A percentile compares a stretch with the other conserved stretches of the same genome.
Conservation (phyloP, 2,888 invertebrate genomes). For the Sphaeridia pumilis region DNA sequence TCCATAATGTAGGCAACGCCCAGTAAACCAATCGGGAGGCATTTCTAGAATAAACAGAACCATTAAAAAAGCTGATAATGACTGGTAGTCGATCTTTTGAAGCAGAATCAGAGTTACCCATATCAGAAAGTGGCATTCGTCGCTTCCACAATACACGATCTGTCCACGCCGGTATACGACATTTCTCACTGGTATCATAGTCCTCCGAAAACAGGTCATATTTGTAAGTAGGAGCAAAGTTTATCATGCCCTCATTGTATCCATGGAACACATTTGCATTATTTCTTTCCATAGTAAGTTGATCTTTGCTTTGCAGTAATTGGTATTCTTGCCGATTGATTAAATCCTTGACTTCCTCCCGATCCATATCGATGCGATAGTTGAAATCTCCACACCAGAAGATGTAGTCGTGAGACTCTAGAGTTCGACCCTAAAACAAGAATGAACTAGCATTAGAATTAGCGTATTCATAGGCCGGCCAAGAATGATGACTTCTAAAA, state of each 20-base stretch:
- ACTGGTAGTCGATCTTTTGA: background rate
- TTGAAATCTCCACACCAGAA: constrained; percentile 99
- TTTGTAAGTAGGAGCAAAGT: constrained; percentile 94
- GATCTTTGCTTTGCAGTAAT: constrained; percentile 72
- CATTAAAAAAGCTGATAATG: background rate
- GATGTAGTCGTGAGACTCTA: constrained; percentile 93
- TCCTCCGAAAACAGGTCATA: constrained; percentile 98
- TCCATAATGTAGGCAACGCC: constrained; percentile 76
- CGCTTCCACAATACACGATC: constrained; percentile 92
- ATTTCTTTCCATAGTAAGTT: constrained; percentile 48
- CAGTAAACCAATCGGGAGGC: constrained; percentile 56
- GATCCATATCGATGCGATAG: constrained; percentile 90
- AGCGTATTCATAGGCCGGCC: too few relatives aligned
- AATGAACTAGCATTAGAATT: too few relatives aligned
- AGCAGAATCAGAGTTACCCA: constrained; percentile 42
- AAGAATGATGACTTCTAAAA: background rate
- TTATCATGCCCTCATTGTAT: constrained; percentile 81
- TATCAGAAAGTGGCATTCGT: constrained; percentile 59
- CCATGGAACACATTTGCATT: constrained; percentile 76
- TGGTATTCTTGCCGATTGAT: constrained; percentile 62
- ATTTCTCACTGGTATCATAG: constrained; percentile 98
- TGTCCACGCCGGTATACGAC: constrained; percentile 95
- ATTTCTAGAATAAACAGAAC: constrained; percentile 24
- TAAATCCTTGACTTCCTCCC: constrained; percentile 79
- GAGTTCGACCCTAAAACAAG: constrained; percentile 55